These are phyloP conservation scores for Bagarius yarrelli DNA, from an alignment of 2,113 vertebrate species.

Conservation along the genomic window DNA sequence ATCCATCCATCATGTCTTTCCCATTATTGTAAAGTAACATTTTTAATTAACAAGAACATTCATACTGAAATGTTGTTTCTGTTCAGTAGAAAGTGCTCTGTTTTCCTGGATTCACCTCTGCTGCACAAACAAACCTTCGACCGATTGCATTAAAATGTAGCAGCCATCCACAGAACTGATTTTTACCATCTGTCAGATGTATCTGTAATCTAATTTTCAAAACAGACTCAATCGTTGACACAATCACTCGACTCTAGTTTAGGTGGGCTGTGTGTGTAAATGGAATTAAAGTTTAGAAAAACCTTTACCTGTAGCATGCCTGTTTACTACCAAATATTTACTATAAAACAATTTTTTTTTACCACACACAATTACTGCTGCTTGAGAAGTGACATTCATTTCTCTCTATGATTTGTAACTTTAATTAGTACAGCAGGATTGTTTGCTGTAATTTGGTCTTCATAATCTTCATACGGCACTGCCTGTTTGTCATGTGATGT, in stretches of 20 bases:
- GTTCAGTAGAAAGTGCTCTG: background rate
- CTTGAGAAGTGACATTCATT: background rate
- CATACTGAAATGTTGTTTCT: background rate
- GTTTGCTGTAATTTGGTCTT: background rate
- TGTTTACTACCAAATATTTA: background rate
- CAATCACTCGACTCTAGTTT: too few relatives aligned
- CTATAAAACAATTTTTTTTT: background rate
- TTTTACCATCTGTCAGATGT: background rate
- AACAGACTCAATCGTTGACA: conserved; percentile 1
- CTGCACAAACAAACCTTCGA: background rate
- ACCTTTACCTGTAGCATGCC: background rate
- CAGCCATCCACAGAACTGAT: conserved; percentile 9
- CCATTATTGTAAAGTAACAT: conserved; percentile 2
- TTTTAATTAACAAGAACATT: background rate
- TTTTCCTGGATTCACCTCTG: background rate
- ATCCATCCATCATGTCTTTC: background rate
- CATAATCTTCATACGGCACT: background rate
- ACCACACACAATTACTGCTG: conserved; percentile 3
- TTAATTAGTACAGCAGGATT: background rate
- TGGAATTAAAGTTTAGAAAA: background rate
- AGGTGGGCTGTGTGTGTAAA: background rate
- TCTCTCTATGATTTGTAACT: background rate
- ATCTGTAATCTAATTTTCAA: background rate
- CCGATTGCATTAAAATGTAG: conserved; percentile 4
- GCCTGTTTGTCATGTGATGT: background rate